Conservation (phyloP, 1,140 invertebrate species). For the Whitmania pigra region DNA sequence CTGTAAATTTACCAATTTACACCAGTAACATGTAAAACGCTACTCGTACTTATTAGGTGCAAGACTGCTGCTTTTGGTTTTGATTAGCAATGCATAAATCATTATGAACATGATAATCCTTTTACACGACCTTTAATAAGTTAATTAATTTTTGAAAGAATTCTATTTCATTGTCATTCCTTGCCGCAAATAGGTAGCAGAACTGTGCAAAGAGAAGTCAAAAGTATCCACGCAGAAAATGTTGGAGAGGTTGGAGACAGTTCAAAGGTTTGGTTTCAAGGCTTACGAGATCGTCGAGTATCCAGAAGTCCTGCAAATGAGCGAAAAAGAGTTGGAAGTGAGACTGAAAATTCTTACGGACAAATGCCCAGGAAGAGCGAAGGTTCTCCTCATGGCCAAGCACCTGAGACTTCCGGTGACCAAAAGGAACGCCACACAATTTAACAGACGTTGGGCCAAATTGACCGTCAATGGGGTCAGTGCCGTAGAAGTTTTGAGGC, state of each 20-base stretch:
- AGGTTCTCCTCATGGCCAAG: not conserved
- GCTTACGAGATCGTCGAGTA: conserved; percentile 9
- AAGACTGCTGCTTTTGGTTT: too few relatives aligned
- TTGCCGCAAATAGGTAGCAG: too few relatives aligned
- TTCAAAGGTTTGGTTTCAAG: conserved; percentile 10
- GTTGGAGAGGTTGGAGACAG: not conserved
- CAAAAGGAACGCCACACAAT: too few relatives aligned
- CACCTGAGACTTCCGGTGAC: not conserved
- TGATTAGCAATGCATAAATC: too few relatives aligned
- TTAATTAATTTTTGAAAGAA: too few relatives aligned
- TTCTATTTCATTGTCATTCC: too few relatives aligned
- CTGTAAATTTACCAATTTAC: too few relatives aligned
- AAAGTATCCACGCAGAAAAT: not conserved
- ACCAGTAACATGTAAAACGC: too few relatives aligned
- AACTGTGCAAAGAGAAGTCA: too few relatives aligned
- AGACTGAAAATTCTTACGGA: not conserved
- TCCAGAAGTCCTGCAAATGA: not conserved
- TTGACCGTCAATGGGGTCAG: not conserved
- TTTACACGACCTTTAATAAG: too few relatives aligned
- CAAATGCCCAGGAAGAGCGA: not conserved
- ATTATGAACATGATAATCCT: too few relatives aligned
- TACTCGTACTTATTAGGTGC: too few relatives aligned
- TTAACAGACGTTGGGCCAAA: not conserved
- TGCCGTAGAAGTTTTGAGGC: not conserved
- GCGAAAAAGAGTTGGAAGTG: not conserved